Evolutionary conservation across 2,888 invertebrate genomes (phyloP), one percentile per base, ranked within the genome.

Genomic region (Watsonalla cultraria): DNA sequence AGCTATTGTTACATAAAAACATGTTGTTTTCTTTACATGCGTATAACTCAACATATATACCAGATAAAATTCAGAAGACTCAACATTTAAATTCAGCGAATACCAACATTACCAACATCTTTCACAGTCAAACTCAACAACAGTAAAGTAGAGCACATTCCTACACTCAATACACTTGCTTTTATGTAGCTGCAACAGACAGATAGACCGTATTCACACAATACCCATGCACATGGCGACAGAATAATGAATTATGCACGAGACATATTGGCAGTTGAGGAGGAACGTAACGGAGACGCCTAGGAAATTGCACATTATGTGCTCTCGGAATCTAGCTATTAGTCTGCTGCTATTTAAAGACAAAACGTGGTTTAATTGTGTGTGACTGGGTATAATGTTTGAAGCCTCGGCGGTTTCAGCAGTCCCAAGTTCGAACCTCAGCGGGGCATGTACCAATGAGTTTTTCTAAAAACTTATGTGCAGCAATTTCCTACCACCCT

Each of bases 191-290:
- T 11, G 9, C 42, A 11, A 42, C 42, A 42, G 42, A 42, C 42
- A 42, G 42, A 42, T 11, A 42, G 42, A 42, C 42, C 11, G 42
- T 42, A 9, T 9, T 7, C 8, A 5, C 11, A 11, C 42, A 11
- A 42, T 5, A 11, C 9, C 5, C 42, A 42, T 42, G 42, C 42
- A 42, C 11, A 11, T 4, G 11, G 42, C 8, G 42, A 42, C 11
- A 42, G 42, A 8, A 42, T 11, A 42, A 49, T 49, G 49, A 37
- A 49, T 49, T 49, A 49, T 49, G 49, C 9, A 49, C 37, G 49
- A 49, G 49, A 49, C 35, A 49, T 49, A 49, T 49, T 49, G 49
- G 49, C 49, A 49, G 24, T 47, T 24, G 42, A 11, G 11, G 11
- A 11, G 42, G 5, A 42, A 42, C 11, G 42, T 5, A 42, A 42